Percentiles rank a stretch among this genome's conserved stretches.
Conservation (phyloP, 2,888 invertebrate genomes). For the Scaptomyza cyrtandrae region DNA sequence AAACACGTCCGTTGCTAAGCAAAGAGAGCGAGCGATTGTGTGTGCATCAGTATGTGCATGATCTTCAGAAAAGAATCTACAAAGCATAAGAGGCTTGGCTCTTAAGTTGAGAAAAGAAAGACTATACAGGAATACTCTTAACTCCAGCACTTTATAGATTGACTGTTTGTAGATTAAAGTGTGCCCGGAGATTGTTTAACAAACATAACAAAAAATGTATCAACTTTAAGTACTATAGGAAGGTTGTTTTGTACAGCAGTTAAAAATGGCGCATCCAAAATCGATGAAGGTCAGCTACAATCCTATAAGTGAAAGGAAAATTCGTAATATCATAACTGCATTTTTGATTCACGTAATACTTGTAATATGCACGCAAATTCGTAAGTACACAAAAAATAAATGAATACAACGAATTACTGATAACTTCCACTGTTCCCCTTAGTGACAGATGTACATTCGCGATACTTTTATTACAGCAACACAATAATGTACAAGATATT, state of each 20-base stretch:
- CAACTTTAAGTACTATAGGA: not conserved
- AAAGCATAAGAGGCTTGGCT: too few relatives aligned
- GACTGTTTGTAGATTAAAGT: not conserved
- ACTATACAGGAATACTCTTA: not conserved
- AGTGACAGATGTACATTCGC: conserved; percentile 1
- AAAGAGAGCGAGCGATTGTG: too few relatives aligned
- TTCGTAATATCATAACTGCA: conserved; percentile 4
- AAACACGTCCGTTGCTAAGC: too few relatives aligned
- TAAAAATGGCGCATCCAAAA: not conserved
- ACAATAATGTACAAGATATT: not conserved
- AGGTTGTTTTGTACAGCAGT: not conserved
- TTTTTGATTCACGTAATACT: conserved; percentile 15
- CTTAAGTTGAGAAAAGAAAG: not conserved
- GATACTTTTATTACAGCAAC: conserved; percentile 10
- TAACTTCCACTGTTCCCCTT: not conserved
- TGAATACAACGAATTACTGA: not conserved
- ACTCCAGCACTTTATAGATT: not conserved
- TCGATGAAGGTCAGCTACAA: conserved; percentile 18
- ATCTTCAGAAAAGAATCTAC: not conserved
- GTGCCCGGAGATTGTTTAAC: not conserved
- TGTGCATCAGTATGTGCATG: not conserved
- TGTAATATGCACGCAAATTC: not conserved
- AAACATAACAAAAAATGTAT: too few relatives aligned
- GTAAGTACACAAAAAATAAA: conserved; percentile 11
- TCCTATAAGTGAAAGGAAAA: conserved; percentile 7